Base-by-base conservation (phyloP, 1,140 invertebrate genomes). In the Ceratina japonica region DNA sequence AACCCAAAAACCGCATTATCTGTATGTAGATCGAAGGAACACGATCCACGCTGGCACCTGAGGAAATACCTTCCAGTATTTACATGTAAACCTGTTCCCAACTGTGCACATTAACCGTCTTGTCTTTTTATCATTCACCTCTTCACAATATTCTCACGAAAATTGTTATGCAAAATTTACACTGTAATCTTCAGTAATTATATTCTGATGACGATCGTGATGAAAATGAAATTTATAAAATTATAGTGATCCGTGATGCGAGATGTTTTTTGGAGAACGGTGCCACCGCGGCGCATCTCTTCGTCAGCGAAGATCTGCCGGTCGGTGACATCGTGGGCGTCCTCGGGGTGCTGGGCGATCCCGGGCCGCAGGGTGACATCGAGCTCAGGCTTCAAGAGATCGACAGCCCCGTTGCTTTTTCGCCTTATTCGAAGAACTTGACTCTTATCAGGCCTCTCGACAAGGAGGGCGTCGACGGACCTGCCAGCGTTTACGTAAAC, bases 241-340 rank as follows among this genome's bases (percentile, higher is more conserved):
- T 7, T 44, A 10, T 54, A 93, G 93, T 91, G 64, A 94, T 95
- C 86, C 93, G 94, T 87, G 97, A 97, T 92, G 96, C 96, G 86
- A 93, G 97, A 88, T 98, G 97, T 89, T 98, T 96, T 90, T 91
- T 98, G 87, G 96, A 97, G 91, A 97, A 96, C 84, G 97, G 97
- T 37, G 96, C 96, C 37, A 97, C 97, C 0, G 97, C 97, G 3
- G 97, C 97, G 89, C 97, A 96, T 89, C 97, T 98, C 87, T 97
- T 97, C 89, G 97, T 98, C 77, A 96, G 95, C 88, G 97, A 98
- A 93, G 96, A 97, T 89, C 92, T 95, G 20, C 93, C 95, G 15
- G 95, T 98, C 51, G 96, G 97, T 75, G 95, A 95, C 75, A 94
- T 95, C 54, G 95, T 98, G 65, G 97, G 96, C 91, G 93, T 94